Evolutionary conservation across 2,888 invertebrate species (phyloP), one percentile per base, ranked within the genome.

Genomic region (Microplitis manilae): DNA sequence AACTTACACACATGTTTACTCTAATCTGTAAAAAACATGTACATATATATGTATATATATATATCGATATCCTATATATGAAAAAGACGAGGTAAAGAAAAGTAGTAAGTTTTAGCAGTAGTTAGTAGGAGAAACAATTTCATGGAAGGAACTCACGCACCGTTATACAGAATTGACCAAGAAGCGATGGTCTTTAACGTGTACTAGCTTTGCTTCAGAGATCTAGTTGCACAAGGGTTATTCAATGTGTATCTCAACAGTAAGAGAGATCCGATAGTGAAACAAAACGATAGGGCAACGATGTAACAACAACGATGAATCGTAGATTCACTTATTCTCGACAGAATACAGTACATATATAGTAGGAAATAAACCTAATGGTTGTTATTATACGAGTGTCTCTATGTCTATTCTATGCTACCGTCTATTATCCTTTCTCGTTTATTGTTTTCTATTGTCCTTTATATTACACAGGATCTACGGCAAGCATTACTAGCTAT

Each of bases 241-340:
- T 50, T 50, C 50, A 50, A 50, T 50, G 50, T 50, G 74, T 67
- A 68, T 70, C 70, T 67, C 59, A 64, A 62, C 71, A 68, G 67
- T 69, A 60, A 75, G 70, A 77, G 74, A 72, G 77, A 73, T 77
- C 72, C 15, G 50, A 75, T 71, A 20, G 60, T 41, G 67, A 67
- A 39, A 39, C 40, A 40, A 65, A 17, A 65, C 38, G 62, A 72
- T 13, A 30, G 13, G 15, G 39, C 15, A 13, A 40, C 50, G 17
- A 72, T 50, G 50, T 50, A 50, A 6, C 61, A n/a, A 60, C 13
- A 72, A 17, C 62, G 2, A 60, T 62, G 71, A 72, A 62, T 40
- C 40, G 71, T 72, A 72, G n/a, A 9, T 69, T 39, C 40, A 17
- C 40, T 62, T 39, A 72, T 61, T 50, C 50, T 50, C 8, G 50